A percentile compares a stretch with the other conserved stretches of the same genome.
Evolutionary conservation across 2,113 vertebrate species (phyloP).

Genomic region (Meriones unguiculatus): DNA sequence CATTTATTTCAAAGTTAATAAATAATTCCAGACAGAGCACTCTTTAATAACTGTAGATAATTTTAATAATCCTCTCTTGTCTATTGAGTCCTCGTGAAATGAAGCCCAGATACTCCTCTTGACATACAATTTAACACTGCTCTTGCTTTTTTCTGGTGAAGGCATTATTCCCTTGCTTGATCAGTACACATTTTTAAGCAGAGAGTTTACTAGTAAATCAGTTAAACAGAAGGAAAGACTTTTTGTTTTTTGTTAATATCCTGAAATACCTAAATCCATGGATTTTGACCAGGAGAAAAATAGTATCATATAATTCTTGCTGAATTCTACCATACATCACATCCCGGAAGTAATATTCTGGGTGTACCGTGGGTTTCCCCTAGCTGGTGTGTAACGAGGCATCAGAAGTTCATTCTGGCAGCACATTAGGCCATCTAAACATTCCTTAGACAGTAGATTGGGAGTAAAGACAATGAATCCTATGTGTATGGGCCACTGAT

Average conservation of each 20-base stretch:
- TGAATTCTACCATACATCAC: not conserved
- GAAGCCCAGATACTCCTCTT: not conserved
- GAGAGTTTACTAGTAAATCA: not conserved
- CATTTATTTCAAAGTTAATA: not conserved
- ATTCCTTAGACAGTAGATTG: not conserved
- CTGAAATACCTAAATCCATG: not conserved
- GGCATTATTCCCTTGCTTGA: not conserved
- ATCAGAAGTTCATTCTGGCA: not conserved
- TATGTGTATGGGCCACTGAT: not conserved
- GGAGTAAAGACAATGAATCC: not conserved
- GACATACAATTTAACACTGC: not conserved
- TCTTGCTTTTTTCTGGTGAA: not conserved
- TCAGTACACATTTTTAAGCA: not conserved
- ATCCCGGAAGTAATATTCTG: not conserved
- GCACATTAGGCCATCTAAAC: not conserved
- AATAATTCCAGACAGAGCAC: not conserved
- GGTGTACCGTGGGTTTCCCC: not conserved
- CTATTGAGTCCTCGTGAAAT: not conserved
- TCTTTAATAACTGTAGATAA: not conserved
- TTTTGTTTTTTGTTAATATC: not conserved
- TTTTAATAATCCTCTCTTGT: not conserved
- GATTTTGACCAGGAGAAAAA: not conserved
- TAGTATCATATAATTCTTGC: not conserved
- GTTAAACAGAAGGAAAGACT: not conserved
- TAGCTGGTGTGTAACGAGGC: no score